These are phyloP conservation scores for Chrysochloris asiatica DNA, from an alignment of 2,113 vertebrate genomes.

Conservation along the genomic window DNA sequence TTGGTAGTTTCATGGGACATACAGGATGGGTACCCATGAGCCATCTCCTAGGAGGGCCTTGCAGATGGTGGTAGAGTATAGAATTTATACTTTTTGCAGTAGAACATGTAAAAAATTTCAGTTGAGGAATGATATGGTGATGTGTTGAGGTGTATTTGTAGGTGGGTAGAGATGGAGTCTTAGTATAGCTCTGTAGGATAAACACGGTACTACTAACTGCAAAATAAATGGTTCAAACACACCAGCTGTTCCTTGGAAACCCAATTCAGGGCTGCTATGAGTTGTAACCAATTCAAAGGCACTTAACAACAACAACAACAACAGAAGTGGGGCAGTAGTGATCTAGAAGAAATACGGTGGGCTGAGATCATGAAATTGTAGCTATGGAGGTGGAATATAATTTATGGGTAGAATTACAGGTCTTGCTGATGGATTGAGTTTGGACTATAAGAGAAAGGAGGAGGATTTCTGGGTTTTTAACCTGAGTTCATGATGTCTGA, in stretches of 20 bases:
- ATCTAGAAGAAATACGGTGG: neutral
- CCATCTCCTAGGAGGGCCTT: too few species aligned
- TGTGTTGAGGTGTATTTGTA: neutral
- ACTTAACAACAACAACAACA: too few species aligned
- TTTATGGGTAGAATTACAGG: neutral
- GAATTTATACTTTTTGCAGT: neutral
- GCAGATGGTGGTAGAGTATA: neutral
- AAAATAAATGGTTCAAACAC: too few species aligned
- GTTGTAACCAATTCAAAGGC: too few species aligned
- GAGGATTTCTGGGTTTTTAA: neutral
- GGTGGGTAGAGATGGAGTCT: neutral
- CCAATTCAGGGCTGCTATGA: too few species aligned
- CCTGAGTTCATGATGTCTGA: neutral
- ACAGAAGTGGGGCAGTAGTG: neutral
- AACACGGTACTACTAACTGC: too few species aligned
- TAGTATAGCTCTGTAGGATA: too few species aligned
- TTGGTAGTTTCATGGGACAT: neutral
- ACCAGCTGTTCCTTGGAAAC: too few species aligned
- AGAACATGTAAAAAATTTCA: neutral
- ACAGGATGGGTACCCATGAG: too few species aligned
- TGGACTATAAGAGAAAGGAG: neutral
- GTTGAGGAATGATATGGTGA: neutral
- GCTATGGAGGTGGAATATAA: neutral
- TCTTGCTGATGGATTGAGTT: neutral
- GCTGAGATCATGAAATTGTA: neutral